These are phyloP conservation scores for Oreortyx pictus DNA, from an alignment of 2,797 vertebrate genomes.

Conservation along the genomic window DNA sequence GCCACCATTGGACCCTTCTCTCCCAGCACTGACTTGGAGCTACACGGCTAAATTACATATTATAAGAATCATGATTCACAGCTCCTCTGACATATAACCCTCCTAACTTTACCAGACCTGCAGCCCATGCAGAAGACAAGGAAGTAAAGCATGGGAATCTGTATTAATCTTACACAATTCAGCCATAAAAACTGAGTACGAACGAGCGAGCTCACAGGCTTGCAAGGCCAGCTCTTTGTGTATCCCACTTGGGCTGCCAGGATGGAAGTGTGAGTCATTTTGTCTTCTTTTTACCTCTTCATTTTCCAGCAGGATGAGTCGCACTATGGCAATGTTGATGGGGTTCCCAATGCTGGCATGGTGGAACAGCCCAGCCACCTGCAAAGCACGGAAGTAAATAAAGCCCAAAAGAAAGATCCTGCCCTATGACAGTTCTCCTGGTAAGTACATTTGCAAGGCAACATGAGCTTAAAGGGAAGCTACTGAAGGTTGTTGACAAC, in stretches of 20 bases:
- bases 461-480: background rate
- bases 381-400: background rate
- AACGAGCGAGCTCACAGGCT: background rate
- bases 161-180: fast-evolving
- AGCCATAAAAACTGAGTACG: fast-evolving
- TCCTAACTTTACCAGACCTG: background rate
- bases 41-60: background rate
- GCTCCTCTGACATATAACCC: fast-evolving
- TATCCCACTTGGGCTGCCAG: background rate
- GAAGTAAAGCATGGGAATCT: fast-evolving
- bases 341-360: slow-evolving; percentile 95
- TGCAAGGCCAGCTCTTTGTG: background rate
- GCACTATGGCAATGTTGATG: slow-evolving; percentile 93
- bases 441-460: background rate
- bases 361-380: slow-evolving; percentile 95
- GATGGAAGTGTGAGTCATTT: fast-evolving
- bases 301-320: slow-evolving; percentile 90
- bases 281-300: slow-evolving; percentile 87
- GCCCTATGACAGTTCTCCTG: background rate
- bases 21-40: background rate
- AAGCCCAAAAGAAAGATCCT: fast-evolving
- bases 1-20: background rate
- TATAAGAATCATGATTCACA: background rate
- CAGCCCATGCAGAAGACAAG: background rate
- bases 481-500: background rate